phyloP scores from a whole-genome alignment of 1,140 invertebrate genomes.

The Pogonomyrmex barbatus region DNA sequence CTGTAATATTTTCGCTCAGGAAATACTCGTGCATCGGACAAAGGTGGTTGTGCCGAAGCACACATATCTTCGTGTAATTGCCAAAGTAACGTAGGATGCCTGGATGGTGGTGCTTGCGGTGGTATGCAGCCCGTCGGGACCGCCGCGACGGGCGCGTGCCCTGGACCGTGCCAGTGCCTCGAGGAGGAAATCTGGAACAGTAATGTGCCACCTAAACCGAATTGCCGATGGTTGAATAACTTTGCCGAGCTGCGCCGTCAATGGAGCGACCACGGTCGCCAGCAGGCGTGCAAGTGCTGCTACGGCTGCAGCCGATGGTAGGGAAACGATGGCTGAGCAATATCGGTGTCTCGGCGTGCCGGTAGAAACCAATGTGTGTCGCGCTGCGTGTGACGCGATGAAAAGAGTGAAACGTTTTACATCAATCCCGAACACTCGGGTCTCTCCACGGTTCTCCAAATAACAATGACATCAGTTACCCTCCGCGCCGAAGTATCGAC shows the following conservation, averaged over 20 bases:
- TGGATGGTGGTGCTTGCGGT: constrained; percentile 66
- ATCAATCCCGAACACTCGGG: not conserved
- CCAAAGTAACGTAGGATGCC: constrained; percentile 70
- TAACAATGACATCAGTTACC: not conserved
- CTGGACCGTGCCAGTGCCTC: constrained; percentile 77
- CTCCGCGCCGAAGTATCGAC: not conserved
- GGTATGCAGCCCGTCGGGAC: constrained; percentile 64
- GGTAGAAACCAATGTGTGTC: not conserved
- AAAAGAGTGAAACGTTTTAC: not conserved
- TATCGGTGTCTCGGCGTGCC: not conserved
- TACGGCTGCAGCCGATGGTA: constrained; percentile 75
- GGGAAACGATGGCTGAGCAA: constrained; percentile 36
- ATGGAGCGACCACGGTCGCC: constrained; percentile 81
- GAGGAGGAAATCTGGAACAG: constrained; percentile 82
- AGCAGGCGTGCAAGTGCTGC: constrained; percentile 76
- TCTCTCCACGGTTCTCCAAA: not conserved
- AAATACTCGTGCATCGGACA: constrained; percentile 46
- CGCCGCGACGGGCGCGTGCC: constrained; percentile 62
- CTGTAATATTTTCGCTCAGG: constrained; percentile 44
- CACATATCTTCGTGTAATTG: constrained; percentile 72
- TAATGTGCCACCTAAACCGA: constrained; percentile 79
- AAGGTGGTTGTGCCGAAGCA: constrained; percentile 53
- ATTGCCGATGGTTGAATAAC: constrained; percentile 78
- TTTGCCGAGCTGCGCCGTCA: constrained; percentile 80
- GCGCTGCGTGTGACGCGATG: not conserved